Evolutionary conservation across 2,113 vertebrate species (phyloP), one percentile per base, ranked within the genome.

Genomic region (Tupaia tana): DNA sequence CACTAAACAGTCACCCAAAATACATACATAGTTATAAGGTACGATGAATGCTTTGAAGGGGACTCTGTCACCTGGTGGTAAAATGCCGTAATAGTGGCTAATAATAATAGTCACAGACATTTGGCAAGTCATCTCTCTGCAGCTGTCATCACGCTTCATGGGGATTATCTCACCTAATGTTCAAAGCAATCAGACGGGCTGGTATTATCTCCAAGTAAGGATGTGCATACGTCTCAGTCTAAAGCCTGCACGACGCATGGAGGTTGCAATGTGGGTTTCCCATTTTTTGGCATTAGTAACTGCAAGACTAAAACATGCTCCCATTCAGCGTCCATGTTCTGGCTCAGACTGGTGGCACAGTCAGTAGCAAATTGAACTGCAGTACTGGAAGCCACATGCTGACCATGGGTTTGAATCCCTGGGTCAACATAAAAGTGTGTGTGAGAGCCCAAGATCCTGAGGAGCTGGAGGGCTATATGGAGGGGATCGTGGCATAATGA

Each of bases 151-250:
- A 4, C 13, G 34, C 78, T 66, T 71, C 91, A 24, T 18, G 54
- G 1, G 3, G 59, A 83, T 67, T 29, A 89, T 27, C 61, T 75
- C 82, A 78, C 16, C 77, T 80, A 56, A 67, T 84, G 78, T 88
- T 90, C 86, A 88, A 87, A 90, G 93, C 85, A 20, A 52, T 88
- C 67, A 20, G 67, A 78, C 11, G 74, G 77, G 73, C 27, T 20
- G 29, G 43, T 52, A 84, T 66, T 69, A 70, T 70, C 59, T 94
- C 43, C 58, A 25, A 0, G 0, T 6, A 43, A 52, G 74, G 13
- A 31, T 18, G 3, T n/a, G 25, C 31, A 52, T 77, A 29, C 31
- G 52, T 77, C 66, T 74, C 70, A 87, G 63, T 34, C 58, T 9
- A 56, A 92, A 67, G 19, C 22, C n/a, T 90, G 27, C n/a, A 7